Conservation (phyloP, 2,888 invertebrate species). For the Linhomoeus sp. region DNA sequence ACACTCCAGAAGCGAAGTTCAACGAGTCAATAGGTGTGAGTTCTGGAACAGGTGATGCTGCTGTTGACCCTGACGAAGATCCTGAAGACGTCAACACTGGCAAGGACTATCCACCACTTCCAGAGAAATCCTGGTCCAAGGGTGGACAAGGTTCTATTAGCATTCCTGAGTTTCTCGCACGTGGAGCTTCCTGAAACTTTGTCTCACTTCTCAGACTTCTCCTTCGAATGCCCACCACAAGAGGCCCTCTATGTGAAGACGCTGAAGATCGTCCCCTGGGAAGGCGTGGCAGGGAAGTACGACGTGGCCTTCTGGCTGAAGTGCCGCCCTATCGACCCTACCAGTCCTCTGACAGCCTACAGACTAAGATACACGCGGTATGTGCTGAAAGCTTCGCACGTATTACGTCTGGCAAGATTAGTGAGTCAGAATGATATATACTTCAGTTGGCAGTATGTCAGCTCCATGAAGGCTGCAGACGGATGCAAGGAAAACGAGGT, state of each 20-base stretch:
- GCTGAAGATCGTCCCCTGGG: not conserved
- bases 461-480: not conserved
- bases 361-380: not conserved
- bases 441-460: not conserved
- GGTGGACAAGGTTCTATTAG: too few relatives aligned
- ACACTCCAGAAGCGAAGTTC: too few relatives aligned
- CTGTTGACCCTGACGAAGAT: too few relatives aligned
- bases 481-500: not conserved
- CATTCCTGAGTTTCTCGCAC: too few relatives aligned
- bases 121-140: too few relatives aligned
- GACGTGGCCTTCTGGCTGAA: not conserved
- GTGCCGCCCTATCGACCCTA: not conserved
- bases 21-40: not conserved
- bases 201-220: too few relatives aligned
- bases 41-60: too few relatives aligned
- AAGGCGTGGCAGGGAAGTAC: not conserved
- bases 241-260: not conserved
- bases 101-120: not conserved
- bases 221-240: not conserved
- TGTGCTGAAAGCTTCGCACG: too few relatives aligned
- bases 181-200: too few relatives aligned
- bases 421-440: too few relatives aligned
- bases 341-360: not conserved
- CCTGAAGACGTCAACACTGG: not conserved
- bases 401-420: too few relatives aligned